Evolutionary conservation across 1,140 invertebrate species (phyloP).

Genomic region (Achroia grisella): DNA sequence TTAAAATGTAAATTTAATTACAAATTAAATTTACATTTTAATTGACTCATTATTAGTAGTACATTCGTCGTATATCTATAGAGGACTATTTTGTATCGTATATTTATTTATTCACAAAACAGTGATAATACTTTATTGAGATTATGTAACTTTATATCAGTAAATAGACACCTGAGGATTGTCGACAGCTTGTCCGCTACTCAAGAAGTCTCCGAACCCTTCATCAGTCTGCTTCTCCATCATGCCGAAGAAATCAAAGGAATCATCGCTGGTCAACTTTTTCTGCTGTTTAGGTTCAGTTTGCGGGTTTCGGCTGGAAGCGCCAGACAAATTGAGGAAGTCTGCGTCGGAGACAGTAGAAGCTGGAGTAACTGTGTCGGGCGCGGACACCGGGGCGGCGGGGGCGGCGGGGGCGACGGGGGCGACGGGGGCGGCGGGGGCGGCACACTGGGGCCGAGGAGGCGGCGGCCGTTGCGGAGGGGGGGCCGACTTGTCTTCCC

Average conservation of each 20-base stretch:
- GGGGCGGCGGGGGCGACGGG: too few species aligned
- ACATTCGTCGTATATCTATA: too few species aligned
- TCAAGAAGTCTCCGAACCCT: constrained; percentile 63
- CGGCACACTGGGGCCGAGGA: constrained; percentile 22
- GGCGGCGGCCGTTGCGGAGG: constrained; percentile 28
- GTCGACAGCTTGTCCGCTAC: constrained; percentile 28
- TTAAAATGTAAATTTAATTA: too few species aligned
- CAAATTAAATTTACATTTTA: too few species aligned
- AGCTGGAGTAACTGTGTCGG: neutral
- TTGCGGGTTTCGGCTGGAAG: constrained; percentile 1
- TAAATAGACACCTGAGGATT: constrained; percentile 28
- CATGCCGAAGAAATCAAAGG: constrained; percentile 69
- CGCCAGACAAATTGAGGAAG: constrained; percentile 38
- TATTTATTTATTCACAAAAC: too few species aligned
- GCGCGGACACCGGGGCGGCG: constrained; percentile 12
- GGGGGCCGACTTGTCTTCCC: constrained; percentile 45
- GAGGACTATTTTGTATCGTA: too few species aligned
- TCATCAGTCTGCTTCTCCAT: constrained; percentile 60
- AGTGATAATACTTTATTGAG: too few species aligned
- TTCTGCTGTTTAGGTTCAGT: constrained; percentile 22
- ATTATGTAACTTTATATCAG: too few species aligned
- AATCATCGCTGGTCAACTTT: constrained; percentile 53
- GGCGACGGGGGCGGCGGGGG: constrained; percentile 34
- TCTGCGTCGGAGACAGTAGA: constrained; percentile 22
- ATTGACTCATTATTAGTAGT: too few species aligned